Percentiles rank a stretch among this genome's conserved stretches.
Evolutionary conservation across 2,113 vertebrate species (phyloP).

Genomic region (Lasiurus cinereus): DNA sequence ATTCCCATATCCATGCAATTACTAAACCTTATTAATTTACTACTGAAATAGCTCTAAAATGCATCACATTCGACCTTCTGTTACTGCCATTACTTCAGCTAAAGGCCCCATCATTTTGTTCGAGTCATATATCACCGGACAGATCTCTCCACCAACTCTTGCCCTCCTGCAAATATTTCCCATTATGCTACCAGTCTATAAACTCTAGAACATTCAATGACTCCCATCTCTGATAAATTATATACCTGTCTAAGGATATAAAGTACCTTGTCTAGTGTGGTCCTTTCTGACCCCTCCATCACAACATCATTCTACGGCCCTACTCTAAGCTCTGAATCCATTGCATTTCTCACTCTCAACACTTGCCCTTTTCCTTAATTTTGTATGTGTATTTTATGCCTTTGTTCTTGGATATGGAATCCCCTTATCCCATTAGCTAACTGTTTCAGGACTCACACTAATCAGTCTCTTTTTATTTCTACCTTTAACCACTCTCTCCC

Average conservation of each 20-base stretch:
- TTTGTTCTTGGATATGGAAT: neutral
- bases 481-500: neutral
- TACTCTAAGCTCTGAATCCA: neutral
- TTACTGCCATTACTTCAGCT: neutral
- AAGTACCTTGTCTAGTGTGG: neutral
- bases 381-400: neutral
- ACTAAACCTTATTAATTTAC: neutral
- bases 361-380: no score
- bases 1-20: constrained; percentile 25
- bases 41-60: constrained; percentile 45
- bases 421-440: neutral
- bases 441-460: neutral
- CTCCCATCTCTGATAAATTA: neutral
- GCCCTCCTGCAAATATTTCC: no score
- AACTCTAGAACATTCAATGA: neutral
- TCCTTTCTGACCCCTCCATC: neutral
- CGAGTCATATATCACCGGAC: neutral
- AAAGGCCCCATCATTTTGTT: neutral
- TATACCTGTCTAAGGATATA: neutral
- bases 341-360: neutral
- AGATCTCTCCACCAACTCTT: neutral
- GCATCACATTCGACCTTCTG: neutral
- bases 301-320: neutral
- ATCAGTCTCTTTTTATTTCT: neutral
- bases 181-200: neutral